These are phyloP conservation scores for Mobula hypostoma DNA, from an alignment of 2,113 vertebrate species.

Conservation along the genomic window DNA sequence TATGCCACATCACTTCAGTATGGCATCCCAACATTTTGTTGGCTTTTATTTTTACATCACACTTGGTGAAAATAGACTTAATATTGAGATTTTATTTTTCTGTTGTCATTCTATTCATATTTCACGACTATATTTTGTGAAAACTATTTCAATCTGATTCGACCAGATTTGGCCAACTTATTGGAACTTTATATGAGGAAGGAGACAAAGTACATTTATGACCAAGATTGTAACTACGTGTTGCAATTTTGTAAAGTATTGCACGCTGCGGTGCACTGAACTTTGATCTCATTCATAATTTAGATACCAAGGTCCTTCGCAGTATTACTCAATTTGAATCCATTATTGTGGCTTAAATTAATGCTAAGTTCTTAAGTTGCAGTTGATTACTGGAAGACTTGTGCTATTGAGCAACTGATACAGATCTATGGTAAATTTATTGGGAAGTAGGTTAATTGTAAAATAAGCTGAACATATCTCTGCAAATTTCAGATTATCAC, in stretches of 20 bases:
- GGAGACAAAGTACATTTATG: neutral
- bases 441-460: neutral
- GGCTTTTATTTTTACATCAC: neutral
- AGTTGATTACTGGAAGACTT: neutral
- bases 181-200: neutral
- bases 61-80: neutral
- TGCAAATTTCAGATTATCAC: neutral
- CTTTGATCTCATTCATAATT: neutral
- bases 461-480: neutral
- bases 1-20: neutral
- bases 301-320: neutral
- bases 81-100: neutral
- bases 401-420: neutral
- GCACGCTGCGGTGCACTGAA: neutral
- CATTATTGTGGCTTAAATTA: neutral
- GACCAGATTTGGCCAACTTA: neutral
- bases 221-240: neutral
- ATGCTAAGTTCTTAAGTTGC: neutral
- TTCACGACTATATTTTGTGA: neutral
- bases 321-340: neutral
- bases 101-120: neutral
- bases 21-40: neutral
- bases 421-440: neutral
- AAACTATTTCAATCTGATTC: neutral
- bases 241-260: neutral